These are phyloP conservation scores for Ciconia nigra DNA, from an alignment of 2,797 vertebrate genomes.

Conservation along the genomic window DNA sequence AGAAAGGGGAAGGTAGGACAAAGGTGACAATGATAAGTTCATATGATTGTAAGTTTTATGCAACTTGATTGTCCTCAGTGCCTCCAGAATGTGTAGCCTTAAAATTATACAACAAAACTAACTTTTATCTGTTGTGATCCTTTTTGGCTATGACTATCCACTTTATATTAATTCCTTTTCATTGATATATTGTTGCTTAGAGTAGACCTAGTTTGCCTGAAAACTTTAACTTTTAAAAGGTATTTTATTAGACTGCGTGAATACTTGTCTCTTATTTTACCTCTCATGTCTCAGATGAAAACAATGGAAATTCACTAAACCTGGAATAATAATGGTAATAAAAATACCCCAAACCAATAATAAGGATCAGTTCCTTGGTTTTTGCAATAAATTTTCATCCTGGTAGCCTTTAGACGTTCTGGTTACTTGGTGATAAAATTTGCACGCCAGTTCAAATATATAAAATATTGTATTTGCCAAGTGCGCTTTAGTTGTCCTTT, in stretches of 20 bases:
- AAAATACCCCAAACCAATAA: background rate
- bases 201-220: background rate
- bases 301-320: background rate
- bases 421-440: slow-evolving; percentile 18
- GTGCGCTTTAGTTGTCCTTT: background rate
- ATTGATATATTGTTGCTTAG: background rate
- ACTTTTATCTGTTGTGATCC: background rate
- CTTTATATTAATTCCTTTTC: background rate
- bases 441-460: background rate
- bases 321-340: background rate
- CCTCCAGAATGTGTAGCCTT: background rate
- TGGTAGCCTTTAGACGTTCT: background rate
- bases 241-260: background rate
- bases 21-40: background rate
- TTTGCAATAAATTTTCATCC: background rate
- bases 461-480: background rate
- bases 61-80: background rate
- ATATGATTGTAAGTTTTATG: background rate
- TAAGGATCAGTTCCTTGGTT: background rate
- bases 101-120: background rate
- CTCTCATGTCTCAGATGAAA: background rate
- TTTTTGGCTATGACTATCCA: background rate
- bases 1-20: background rate
- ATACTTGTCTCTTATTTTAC: background rate
- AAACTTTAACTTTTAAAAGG: background rate